Evolutionary conservation across 2,888 invertebrate species (phyloP), one percentile per base, ranked within the genome.

Genomic region (Oxycera nigricornis): DNA sequence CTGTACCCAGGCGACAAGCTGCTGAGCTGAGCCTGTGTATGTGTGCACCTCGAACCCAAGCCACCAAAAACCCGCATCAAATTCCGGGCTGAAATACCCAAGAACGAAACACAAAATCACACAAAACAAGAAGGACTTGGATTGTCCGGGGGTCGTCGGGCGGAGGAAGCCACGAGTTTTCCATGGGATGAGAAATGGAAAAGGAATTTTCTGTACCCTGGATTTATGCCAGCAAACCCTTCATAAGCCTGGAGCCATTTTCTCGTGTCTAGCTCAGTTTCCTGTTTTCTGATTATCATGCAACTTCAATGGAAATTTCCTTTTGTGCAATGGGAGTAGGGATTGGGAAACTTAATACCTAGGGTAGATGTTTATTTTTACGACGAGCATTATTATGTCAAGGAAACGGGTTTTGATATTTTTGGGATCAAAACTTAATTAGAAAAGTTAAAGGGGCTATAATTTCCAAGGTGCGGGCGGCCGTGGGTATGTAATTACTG

Each of bases 201-300:
- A 65, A 22, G 65, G 39, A 22, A 41, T 65, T 65, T 41, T 65
- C 65, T 65, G 65, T 65, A 41, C 41, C 41, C 24, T 65, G 35
- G 24, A 65, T 41, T 39, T 41, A 41, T 65, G 65, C 14, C 24
- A 41, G 14, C 59, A 61, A 35, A 41, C 65, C 39, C 65, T 20
- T 20, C 24, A 11, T 65, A 65, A 41, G 35, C 41, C 41, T 14
- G 41, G 61, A 62, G 20, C 61, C 2, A 59, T 41, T 65, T 65
- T 39, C 2, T 30, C 41, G 35, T 62, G 24, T 31, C 41, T 41
- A 14, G 35, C 31, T 22, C 11, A 22, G 65, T 11, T 65, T 22
- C 20, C 20, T 22, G 20, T 65, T 65, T 41, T n/a, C 22, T 41
- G 4, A 65, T 65, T 65, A 39, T 2, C 2, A 24, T 39, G 11